phyloP scores from a whole-genome alignment of 2,797 vertebrate genomes.

The Somateria mollissima region DNA sequence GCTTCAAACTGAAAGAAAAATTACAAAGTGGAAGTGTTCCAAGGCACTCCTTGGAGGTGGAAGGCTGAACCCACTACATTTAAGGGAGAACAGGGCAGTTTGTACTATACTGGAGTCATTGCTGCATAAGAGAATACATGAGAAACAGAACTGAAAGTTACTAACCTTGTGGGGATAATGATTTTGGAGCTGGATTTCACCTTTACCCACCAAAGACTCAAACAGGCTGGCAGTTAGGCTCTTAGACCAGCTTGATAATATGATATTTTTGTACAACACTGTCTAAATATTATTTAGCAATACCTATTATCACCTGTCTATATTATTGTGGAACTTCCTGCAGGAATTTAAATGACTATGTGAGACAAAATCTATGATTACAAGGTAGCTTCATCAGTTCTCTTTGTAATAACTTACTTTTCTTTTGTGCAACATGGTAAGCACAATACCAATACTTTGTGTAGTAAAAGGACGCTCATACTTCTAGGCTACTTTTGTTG shows the following conservation, averaged over 20 bases:
- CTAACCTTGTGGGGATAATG: background rate
- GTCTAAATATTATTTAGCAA: background rate
- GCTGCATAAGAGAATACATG: background rate
- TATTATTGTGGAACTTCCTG: background rate
- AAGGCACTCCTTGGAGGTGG: background rate
- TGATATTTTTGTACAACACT: background rate
- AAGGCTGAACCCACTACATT: background rate
- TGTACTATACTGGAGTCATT: background rate
- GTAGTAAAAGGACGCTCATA: background rate
- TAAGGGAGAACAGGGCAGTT: background rate
- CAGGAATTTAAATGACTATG: background rate
- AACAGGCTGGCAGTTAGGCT: background rate
- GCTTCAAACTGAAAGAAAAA: background rate
- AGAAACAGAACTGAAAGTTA: background rate
- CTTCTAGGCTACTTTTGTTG: background rate
- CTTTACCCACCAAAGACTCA: background rate
- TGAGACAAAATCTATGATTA: background rate
- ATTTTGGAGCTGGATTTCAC: background rate
- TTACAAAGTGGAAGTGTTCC: background rate
- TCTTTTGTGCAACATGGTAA: background rate
- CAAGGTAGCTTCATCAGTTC: background rate
- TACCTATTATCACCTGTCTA: background rate
- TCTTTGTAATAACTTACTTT: background rate
- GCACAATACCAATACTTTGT: background rate
- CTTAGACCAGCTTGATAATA: background rate